phyloP scores from a whole-genome alignment of 2,888 invertebrate genomes.

The Elegia similella region DNA sequence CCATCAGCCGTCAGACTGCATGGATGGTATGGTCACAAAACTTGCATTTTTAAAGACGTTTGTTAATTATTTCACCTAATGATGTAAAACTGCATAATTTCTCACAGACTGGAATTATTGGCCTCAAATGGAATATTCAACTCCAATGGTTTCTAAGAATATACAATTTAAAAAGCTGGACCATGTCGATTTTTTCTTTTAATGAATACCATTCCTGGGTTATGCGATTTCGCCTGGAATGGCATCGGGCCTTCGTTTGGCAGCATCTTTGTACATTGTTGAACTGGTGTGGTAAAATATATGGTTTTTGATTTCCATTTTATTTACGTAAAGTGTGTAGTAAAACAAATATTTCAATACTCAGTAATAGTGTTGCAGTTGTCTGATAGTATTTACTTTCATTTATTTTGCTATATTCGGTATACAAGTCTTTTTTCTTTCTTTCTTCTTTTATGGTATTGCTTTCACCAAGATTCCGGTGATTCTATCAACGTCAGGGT shows the following conservation, averaged over 20 bases:
- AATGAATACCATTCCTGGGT: conserved; percentile 5
- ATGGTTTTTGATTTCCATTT: not conserved
- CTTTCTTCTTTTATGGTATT: no score
- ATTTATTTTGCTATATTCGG: no score
- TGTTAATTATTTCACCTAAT: no score
- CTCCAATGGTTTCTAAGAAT: conserved; percentile 5
- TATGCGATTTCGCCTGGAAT: not conserved
- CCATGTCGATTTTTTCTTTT: conserved; percentile 1
- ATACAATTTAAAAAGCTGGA: conserved; percentile 1
- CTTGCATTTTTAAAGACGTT: no score
- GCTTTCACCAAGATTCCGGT: no score
- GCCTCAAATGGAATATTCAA: not conserved
- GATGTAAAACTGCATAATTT: not conserved
- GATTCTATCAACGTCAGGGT: no score
- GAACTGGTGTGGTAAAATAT: not conserved
- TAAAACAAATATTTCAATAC: no score
- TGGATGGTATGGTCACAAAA: no score
- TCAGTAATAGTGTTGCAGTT: no score
- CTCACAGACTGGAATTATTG: not conserved
- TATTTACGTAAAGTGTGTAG: not conserved
- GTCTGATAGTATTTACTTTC: no score
- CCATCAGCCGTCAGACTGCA: no score
- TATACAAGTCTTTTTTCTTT: no score
- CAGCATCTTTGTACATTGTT: not conserved
- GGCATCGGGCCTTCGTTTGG: not conserved